Percentiles rank a stretch among this genome's conserved stretches.
Conservation (phyloP, 1,140 invertebrate species). For the Aphis craccivora region DNA sequence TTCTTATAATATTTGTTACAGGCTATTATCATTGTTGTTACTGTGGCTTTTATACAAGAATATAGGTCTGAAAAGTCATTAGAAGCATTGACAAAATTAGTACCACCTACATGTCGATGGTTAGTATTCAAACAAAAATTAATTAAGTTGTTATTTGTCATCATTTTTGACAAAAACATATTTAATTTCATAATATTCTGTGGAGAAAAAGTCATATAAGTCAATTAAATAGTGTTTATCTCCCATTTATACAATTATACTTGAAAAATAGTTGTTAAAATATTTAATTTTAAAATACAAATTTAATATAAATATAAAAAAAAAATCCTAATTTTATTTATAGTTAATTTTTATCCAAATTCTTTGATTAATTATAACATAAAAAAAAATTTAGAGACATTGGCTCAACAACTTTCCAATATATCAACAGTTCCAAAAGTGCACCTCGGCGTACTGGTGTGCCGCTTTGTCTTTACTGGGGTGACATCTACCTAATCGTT, state of each 20-base stretch:
- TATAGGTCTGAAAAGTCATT: conserved; percentile 99
- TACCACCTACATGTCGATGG: conserved; percentile 90
- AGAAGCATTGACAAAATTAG: conserved; percentile 96
- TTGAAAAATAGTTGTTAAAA: background rate
- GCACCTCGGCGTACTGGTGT: too few relatives aligned
- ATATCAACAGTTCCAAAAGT: too few relatives aligned
- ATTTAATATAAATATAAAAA: background rate
- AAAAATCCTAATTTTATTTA: background rate
- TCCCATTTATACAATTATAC: background rate
- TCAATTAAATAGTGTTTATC: background rate
- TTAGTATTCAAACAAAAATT: conserved; percentile 63
- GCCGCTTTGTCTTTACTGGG: too few relatives aligned
- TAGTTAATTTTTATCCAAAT: background rate
- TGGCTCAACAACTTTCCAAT: too few relatives aligned
- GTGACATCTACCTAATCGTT: too few relatives aligned
- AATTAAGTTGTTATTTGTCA: background rate
- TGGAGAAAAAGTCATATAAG: background rate
- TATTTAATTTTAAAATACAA: background rate
- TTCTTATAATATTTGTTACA: conserved; percentile 61
- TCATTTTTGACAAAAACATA: background rate
- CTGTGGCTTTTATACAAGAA: conserved; percentile 99
- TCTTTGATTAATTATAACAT: background rate
- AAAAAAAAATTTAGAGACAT: background rate
- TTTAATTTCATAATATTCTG: background rate
- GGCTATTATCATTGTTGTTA: conserved; percentile 95